Base-by-base conservation (phyloP, 2,113 vertebrate species). In the Colius striatus region DNA sequence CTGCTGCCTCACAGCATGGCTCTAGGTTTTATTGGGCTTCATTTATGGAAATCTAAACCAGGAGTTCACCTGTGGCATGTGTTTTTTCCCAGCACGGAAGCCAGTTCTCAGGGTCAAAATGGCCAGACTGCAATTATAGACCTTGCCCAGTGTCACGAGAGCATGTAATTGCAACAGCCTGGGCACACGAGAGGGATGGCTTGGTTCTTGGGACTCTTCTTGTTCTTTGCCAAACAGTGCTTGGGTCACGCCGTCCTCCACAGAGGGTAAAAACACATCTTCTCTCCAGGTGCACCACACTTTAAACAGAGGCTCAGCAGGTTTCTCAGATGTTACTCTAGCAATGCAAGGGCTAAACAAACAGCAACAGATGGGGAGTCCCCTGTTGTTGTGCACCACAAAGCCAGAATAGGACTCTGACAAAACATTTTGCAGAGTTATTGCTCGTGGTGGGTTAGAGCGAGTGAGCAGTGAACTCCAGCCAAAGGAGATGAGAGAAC, bases 341-440 rank as follows among this genome's bases (percentile, higher is more conserved):
- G 85, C 77, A 41, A 53, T 25, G 54, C 27, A 13, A 85, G 53
- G 61, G 53, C 94, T 86, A 17, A 93, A n/a, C 61, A 86, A 94
- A 65, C 55, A 90, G 82, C 85, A 93, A 13, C 94, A 94, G 95
- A 81, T 88, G 85, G 91, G 63, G 14, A 84, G 75, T 71, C 55
- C 75, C 68, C 38, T 2, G 16, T 50, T 62, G 78, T 63, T 25
- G 75, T 36, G 74, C 63, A 54, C 67, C 60, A 25, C 78, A 32
- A 43, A 87, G 84, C 74, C 4, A 10, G 41, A 58, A 11, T 32
- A 41, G 0, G 2, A 12, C 51, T 51, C 51, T 60, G 54, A 65
- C 38, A 90, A 22, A 51, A 20, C 1, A 3, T 71, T 92, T 76
- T 84, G 41, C 4, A 6, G 87, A 43, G 87, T 5, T 21, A 29